Base-by-base conservation (phyloP, 1,140 invertebrate genomes). In the Lerema accius region DNA sequence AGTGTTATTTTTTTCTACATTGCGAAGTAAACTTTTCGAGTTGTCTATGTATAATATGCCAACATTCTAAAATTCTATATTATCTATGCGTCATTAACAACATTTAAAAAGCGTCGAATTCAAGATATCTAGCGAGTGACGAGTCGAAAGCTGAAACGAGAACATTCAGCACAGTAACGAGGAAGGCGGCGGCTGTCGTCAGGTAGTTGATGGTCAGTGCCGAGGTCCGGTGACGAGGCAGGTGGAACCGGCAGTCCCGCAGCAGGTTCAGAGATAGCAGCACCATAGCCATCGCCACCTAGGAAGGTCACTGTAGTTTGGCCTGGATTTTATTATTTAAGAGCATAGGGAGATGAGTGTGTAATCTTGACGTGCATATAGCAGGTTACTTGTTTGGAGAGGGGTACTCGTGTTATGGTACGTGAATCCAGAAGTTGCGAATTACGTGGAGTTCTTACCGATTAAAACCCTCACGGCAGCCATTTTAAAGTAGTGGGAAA, bases 91-190 rank as follows among this genome's bases (percentile, higher is more conserved):
- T n/a, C n/a, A n/a, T n/a, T n/a, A n/a, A n/a, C 16, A 10, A 17
- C n/a, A 50, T 58, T n/a, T 45, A 58, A 43, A 58, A 14, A 28
- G 43, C 10, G 66, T 92, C 85, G 62, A 91, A 77, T 55, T 91
- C 79, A 11, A 85, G 63, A 80, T 93, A 93, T 82, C 78, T 87
- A 51, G 92, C 92, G 14, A 93, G 84, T 17, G 91, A 92, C 1
- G 94, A 94, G 82, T 96, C 95, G 78, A 97, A 97, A 15, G 95
- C 94, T 19, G 95, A 94, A 60, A 97, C 95, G 14, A 97, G 87
- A 1, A 97, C 88, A 88, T 97, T 97, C 26, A 96, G 86, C 17
- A 94, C 93, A 1, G 95, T 95, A 23, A 97, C 94, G 61, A 94
- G 78, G 80, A 96, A 95, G 0, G 95, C 94, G 10, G 93, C 90